Conservation (phyloP, 64 coral and sea anemone species). For the Orbicella faveolata region DNA sequence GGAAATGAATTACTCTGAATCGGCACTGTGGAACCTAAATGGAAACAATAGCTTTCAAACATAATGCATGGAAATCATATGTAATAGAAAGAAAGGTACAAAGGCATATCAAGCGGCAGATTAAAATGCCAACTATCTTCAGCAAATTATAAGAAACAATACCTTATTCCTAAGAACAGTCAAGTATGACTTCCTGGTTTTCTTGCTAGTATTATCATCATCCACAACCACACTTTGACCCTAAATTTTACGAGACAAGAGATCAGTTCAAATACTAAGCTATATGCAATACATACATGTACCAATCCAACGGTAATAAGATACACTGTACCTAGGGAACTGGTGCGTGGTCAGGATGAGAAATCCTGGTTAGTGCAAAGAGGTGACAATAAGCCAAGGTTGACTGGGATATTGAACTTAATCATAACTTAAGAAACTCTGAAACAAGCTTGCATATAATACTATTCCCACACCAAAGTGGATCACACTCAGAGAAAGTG, state of each 20-base stretch:
- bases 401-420: no score
- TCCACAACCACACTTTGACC: constrained; percentile 60
- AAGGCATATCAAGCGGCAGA: background rate
- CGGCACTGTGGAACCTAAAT: constrained; percentile 32
- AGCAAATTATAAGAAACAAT: background rate
- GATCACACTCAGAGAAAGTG: no score
- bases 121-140: background rate
- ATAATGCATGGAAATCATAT: background rate
- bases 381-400: no score
- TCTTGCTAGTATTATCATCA: constrained; percentile 52
- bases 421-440: no score
- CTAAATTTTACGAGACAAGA: constrained; percentile 3
- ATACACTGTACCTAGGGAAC: no score
- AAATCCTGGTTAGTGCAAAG: no score
- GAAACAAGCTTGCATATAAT: no score
- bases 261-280: background rate
- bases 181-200: constrained; percentile 35
- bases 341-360: no score
- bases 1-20: constrained; percentile 21
- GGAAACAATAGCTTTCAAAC: background rate
- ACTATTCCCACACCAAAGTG: no score
- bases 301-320: no score
- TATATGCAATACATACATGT: no score
- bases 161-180: constrained; percentile 48
- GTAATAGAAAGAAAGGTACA: background rate